Conservation (phyloP, 2,113 vertebrate species). For the Notiomystis cincta region DNA sequence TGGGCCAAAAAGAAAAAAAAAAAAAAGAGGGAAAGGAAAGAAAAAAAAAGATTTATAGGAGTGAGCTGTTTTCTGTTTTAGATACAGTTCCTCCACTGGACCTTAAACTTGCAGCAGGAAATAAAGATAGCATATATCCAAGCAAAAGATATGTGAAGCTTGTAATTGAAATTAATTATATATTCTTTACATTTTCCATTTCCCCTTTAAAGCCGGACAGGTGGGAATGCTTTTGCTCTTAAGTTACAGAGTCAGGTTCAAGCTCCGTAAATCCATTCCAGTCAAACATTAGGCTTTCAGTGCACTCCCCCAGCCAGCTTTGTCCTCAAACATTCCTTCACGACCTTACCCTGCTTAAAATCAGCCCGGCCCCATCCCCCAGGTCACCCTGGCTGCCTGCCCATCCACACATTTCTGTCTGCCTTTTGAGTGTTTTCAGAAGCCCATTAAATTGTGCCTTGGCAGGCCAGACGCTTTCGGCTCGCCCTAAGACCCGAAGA, state of each 20-base stretch:
- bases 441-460: constrained; percentile 85
- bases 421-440: constrained; percentile 87
- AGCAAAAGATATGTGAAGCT: constrained; percentile 48
- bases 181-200: constrained; percentile 75
- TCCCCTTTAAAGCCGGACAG: constrained; percentile 71
- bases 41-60: background rate
- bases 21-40: background rate
- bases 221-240: constrained; percentile 73
- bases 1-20: too few species aligned
- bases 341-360: constrained; percentile 78
- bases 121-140: constrained; percentile 50
- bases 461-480: constrained; percentile 82
- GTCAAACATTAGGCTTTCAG: constrained; percentile 57
- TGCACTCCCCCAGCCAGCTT: constrained; percentile 69
- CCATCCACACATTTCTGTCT: constrained; percentile 85
- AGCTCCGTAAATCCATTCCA: constrained; percentile 71
- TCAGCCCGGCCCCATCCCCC: constrained; percentile 71
- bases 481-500: constrained; percentile 79
- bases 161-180: constrained; percentile 80
- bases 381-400: constrained; percentile 80
- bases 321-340: constrained; percentile 79
- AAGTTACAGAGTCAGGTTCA: constrained; percentile 63
- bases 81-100: constrained; percentile 22
- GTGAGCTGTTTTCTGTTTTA: constrained; percentile 37
- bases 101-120: constrained; percentile 39